These are phyloP conservation scores for Eulemur albifrons DNA, from an alignment of 2,797 vertebrate genomes.

Conservation along the genomic window DNA sequence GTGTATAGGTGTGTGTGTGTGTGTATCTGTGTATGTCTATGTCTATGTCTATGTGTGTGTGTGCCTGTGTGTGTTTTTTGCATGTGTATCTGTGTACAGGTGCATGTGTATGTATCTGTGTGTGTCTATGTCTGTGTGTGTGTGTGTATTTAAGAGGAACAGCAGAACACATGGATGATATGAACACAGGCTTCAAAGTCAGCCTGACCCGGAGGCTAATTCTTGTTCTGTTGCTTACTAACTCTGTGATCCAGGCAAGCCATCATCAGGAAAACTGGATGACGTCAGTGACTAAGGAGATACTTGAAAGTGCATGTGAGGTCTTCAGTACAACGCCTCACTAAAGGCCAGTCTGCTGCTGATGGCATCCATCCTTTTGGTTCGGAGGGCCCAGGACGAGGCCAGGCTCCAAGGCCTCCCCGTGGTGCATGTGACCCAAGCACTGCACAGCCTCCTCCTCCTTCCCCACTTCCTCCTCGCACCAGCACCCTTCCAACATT, in stretches of 20 bases:
- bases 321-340: not conserved
- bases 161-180: not conserved
- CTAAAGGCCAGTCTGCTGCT: not conserved
- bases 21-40: not conserved
- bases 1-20: not conserved
- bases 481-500: not conserved
- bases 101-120: not conserved
- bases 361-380: not conserved
- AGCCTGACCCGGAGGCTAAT: not conserved
- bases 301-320: not conserved
- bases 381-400: not conserved
- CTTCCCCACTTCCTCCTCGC: not conserved
- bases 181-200: not conserved
- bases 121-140: not conserved
- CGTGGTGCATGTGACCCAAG: fast-evolving
- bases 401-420: not conserved
- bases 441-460: fast-evolving
- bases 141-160: not conserved
- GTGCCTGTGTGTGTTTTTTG: not conserved
- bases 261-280: not conserved
- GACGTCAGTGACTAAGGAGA: not conserved
- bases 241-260: not conserved
- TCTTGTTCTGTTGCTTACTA: not conserved
- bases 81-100: not conserved
- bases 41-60: not conserved